These are phyloP conservation scores for Stenodera caucasica DNA, from an alignment of 2,888 invertebrate genomes.

Conservation along the genomic window DNA sequence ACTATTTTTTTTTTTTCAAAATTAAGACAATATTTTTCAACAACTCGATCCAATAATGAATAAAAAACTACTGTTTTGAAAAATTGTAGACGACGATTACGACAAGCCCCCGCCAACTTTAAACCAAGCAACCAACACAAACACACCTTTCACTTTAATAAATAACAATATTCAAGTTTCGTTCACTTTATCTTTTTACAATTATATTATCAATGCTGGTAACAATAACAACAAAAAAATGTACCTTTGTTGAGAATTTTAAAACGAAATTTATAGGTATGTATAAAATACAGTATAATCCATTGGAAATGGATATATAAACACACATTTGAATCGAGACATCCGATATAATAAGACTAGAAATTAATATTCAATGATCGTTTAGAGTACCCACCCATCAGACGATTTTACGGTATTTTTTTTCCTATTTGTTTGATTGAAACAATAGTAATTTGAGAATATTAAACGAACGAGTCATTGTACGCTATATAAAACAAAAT, in stretches of 20 bases:
- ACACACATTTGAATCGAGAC: neutral
- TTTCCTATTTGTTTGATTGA: neutral
- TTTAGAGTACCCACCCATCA: neutral
- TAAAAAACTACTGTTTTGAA: constrained; percentile 1
- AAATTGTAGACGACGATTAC: constrained; percentile 11
- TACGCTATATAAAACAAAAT: neutral
- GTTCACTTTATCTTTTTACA: too few relatives aligned
- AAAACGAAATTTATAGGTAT: neutral
- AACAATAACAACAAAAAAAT: neutral
- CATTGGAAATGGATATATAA: neutral
- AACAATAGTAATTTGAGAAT: constrained; percentile 4
- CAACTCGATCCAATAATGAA: neutral
- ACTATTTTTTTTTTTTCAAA: neutral
- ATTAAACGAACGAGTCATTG: neutral
- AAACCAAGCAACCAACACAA: neutral
- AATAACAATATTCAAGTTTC: too few relatives aligned
- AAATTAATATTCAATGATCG: neutral
- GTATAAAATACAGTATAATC: neutral
- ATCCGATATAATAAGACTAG: neutral
- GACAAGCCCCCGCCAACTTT: constrained; percentile 4
- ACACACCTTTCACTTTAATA: constrained; percentile 23
- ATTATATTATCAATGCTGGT: too few relatives aligned
- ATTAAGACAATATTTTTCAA: neutral
- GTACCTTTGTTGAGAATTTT: neutral
- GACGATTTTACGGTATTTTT: constrained; percentile 5